Evolutionary conservation across 2,797 vertebrate species (phyloP).

Genomic region (Channallabes apus): DNA sequence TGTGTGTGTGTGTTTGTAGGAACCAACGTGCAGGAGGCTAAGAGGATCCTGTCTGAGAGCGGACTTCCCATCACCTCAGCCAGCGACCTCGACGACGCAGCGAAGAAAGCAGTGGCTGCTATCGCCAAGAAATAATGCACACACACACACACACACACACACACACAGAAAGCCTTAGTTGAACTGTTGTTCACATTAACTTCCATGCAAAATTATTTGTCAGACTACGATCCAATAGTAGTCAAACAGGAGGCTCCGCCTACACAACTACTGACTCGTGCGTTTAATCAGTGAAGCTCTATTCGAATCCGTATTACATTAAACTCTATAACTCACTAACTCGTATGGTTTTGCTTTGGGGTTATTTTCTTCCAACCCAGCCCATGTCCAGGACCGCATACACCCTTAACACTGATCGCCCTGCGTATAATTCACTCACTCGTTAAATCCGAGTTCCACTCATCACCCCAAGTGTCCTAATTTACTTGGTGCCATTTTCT

Average conservation of each 20-base stretch:
- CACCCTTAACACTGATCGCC: not conserved
- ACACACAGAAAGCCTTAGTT: not conserved
- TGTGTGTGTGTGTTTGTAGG: constrained; percentile 69
- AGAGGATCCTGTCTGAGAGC: constrained; percentile 86
- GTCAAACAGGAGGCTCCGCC: not conserved
- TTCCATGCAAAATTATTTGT: not conserved
- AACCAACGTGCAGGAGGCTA: constrained; percentile 93
- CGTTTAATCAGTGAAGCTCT: not conserved
- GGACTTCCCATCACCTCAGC: constrained; percentile 91
- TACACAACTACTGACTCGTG: not conserved
- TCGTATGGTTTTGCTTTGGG: too few relatives aligned
- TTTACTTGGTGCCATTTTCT: not conserved
- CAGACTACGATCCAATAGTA: not conserved
- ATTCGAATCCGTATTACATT: not conserved
- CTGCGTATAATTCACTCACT: not conserved
- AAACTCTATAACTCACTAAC: not conserved
- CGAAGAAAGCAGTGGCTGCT: constrained; percentile 89
- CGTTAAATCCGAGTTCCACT: not conserved
- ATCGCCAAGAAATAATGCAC: constrained; percentile 79
- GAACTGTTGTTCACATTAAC: not conserved
- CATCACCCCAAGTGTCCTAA: not conserved
- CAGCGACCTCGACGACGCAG: constrained; percentile 91
- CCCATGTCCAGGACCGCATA: not conserved
- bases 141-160: constrained; percentile 2
- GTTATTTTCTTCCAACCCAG: not conserved